These are phyloP conservation scores for Eurypyga helias DNA, from an alignment of 2,113 vertebrate species.

Conservation along the genomic window DNA sequence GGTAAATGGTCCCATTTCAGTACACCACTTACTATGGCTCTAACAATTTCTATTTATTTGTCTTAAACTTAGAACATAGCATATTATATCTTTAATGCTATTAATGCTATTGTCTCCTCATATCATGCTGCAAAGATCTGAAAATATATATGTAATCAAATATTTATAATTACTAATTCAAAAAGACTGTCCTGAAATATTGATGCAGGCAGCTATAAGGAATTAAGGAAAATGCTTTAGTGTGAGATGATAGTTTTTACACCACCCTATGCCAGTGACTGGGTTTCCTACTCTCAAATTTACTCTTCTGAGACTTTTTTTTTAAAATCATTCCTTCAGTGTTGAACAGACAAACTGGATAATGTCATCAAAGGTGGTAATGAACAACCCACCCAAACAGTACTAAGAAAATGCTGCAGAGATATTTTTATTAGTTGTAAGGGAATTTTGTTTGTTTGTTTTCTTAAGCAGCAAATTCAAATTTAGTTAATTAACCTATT, in stretches of 20 bases:
- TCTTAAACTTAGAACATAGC: neutral
- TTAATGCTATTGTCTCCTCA: neutral
- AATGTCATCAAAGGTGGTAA: neutral
- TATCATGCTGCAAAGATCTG: neutral
- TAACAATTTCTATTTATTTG: neutral
- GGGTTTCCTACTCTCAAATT: neutral
- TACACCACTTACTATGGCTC: neutral
- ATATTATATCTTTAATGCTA: neutral
- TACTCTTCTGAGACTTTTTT: neutral
- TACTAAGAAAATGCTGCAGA: neutral
- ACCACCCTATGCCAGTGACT: neutral
- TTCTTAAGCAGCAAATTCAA: neutral
- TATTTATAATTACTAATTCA: neutral
- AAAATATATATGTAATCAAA: neutral
- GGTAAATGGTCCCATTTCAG: neutral
- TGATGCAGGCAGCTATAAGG: neutral
- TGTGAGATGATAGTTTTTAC: neutral
- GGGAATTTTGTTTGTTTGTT: too few species aligned
- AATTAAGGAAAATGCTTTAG: neutral
- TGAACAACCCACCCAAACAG: neutral
- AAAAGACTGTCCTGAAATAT: neutral
- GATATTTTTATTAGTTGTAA: neutral
- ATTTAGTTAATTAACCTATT: neutral
- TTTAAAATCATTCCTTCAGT: neutral
- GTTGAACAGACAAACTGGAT: neutral